These are phyloP conservation scores for Cenopis cana DNA, from an alignment of 2,888 invertebrate genomes.

Conservation along the genomic window DNA sequence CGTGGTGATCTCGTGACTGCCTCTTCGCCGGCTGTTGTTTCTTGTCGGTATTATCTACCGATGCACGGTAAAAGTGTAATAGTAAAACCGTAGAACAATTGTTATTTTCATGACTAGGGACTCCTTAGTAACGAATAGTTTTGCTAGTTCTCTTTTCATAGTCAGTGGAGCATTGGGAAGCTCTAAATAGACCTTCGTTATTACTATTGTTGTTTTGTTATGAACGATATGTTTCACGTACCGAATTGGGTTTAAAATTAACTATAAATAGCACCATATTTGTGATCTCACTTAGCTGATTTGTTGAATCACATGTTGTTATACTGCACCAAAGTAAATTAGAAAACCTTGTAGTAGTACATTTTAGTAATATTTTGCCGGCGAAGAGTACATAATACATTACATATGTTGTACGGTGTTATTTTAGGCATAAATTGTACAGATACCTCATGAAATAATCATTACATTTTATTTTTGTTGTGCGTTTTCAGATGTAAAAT, in stretches of 20 bases:
- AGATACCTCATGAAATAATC: conserved; percentile 32
- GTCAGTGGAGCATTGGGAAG: conserved; percentile 27
- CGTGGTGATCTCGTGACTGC: conserved; percentile 6
- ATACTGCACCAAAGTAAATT: conserved; percentile 1
- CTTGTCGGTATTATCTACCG: not conserved
- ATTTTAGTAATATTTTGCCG: conserved; percentile 18
- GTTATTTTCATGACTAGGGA: not conserved
- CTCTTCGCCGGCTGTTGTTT: conserved; percentile 33
- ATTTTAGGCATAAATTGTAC: conserved; percentile 33
- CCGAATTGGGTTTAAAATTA: not conserved
- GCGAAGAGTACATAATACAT: conserved; percentile 26
- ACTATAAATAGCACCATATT: not conserved
- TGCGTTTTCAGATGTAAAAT: not conserved
- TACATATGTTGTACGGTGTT: conserved; percentile 28
- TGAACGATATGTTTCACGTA: not conserved
- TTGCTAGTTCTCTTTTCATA: conserved; percentile 22
- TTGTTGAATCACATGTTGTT: conserved; percentile 15
- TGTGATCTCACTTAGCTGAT: conserved; percentile 13
- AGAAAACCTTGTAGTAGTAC: not conserved
- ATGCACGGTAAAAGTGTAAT: not conserved
- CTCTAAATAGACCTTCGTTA: not conserved
- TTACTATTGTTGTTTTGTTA: not conserved
- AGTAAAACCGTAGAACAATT: not conserved
- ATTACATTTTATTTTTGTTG: not conserved
- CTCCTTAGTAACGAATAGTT: not conserved